phyloP scores from a whole-genome alignment of 2,113 vertebrate species.

The Nesoenas mayeri region DNA sequence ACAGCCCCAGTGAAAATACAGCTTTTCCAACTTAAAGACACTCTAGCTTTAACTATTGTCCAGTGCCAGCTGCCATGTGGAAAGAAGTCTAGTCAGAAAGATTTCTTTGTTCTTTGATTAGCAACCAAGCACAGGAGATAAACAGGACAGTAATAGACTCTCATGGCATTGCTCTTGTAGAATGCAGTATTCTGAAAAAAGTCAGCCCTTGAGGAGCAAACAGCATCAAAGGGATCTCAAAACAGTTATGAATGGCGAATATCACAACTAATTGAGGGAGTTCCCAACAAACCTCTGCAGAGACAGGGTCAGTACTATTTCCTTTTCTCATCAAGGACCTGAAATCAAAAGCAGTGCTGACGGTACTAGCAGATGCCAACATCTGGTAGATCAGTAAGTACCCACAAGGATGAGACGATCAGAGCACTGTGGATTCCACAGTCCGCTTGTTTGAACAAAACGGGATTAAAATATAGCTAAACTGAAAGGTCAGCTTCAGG shows the following conservation, averaged over 20 bases:
- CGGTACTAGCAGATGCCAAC: background rate
- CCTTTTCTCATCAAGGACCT: background rate
- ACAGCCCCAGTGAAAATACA: background rate
- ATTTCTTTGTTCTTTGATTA: background rate
- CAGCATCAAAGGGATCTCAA: background rate
- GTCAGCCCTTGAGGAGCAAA: background rate
- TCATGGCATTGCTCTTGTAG: background rate
- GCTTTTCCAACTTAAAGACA: background rate
- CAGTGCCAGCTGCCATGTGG: background rate
- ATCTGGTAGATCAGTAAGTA: background rate
- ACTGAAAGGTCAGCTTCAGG: background rate
- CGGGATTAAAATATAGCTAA: slow-evolving; percentile 34
- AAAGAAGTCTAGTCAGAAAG: background rate
- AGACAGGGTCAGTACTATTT: background rate
- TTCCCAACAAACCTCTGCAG: background rate
- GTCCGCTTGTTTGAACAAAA: background rate
- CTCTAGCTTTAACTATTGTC: background rate
- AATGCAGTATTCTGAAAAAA: background rate
- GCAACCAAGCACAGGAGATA: background rate
- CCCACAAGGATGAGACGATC: background rate
- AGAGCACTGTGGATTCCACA: slow-evolving; percentile 30
- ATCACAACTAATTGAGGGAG: background rate
- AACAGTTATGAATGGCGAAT: background rate
- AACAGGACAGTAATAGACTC: background rate
- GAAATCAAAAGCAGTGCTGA: background rate